Percentiles rank a stretch among this genome's conserved stretches.
phyloP scores from a whole-genome alignment of 2,888 invertebrate genomes.

The Rotaria magnacalcarata region DNA sequence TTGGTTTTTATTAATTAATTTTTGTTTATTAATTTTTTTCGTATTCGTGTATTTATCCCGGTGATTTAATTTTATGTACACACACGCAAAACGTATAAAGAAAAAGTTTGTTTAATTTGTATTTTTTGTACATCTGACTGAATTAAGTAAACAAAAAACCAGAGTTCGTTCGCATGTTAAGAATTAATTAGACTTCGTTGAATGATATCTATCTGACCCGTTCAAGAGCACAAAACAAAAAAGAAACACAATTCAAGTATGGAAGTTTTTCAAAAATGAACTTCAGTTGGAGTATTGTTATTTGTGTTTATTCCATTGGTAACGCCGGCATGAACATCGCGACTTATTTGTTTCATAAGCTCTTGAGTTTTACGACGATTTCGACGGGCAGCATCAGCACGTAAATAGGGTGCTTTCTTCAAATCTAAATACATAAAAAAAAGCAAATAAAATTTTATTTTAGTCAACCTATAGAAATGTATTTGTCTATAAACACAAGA shows the following conservation, averaged over 20 bases:
- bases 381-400: slow-evolving; percentile 45
- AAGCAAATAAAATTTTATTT: no score
- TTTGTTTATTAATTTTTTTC: not conserved
- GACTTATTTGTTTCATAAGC: slow-evolving; percentile 42
- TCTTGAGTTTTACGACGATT: slow-evolving; percentile 46
- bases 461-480: no score
- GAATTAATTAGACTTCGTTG: not conserved
- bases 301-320: not conserved
- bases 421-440: not conserved
- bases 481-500: no score
- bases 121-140: slow-evolving; percentile 7
- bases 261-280: not conserved
- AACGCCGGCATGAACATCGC: not conserved
- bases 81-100: not conserved
- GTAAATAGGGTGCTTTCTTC: slow-evolving; percentile 1
- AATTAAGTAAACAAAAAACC: not conserved
- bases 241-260: not conserved
- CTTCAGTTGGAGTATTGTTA: not conserved
- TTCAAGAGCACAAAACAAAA: not conserved
- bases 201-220: not conserved
- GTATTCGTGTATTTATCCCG: not conserved
- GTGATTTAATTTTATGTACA: not conserved
- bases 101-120: not conserved
- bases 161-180: not conserved
- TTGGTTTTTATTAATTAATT: not conserved